Conservation (phyloP, 2,113 vertebrate species). For the Sander vitreus region DNA sequence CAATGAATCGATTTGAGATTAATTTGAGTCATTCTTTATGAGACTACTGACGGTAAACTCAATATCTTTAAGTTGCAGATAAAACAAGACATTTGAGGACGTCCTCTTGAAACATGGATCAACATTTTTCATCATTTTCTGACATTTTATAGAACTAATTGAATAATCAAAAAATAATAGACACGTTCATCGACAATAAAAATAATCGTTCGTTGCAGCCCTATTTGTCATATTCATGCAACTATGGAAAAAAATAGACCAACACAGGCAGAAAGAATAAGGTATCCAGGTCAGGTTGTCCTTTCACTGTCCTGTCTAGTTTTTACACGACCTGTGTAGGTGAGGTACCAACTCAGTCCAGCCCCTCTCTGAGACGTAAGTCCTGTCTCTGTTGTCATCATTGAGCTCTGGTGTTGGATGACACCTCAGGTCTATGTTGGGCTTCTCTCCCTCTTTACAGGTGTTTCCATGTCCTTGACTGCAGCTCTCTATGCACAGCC, state of each 20-base stretch:
- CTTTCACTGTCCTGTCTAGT: neutral
- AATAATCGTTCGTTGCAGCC: no score
- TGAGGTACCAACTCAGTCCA: conserved; percentile 12
- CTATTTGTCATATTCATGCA: neutral
- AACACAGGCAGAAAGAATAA: conserved; percentile 2
- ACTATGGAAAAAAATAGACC: neutral
- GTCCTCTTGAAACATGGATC: no score
- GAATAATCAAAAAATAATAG: no score
- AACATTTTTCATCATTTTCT: no score
- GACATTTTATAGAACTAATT: no score
- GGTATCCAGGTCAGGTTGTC: conserved; percentile 27
- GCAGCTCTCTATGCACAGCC: conserved; percentile 30
- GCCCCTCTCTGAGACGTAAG: conserved; percentile 22
- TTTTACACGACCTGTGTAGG: conserved; percentile 14
- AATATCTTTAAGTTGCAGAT: no score
- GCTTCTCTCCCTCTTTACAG: conserved; percentile 43
- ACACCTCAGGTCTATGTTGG: conserved; percentile 58
- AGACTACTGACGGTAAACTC: no score
- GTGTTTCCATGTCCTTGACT: conserved; percentile 44
- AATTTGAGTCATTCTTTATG: no score
- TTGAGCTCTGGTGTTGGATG: conserved; percentile 49
- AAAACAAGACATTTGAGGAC: no score
- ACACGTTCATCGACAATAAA: no score
- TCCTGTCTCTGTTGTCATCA: conserved; percentile 38
- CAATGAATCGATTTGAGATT: no score